Conservation (phyloP, 1,140 invertebrate genomes). For the Chironomus striatipennis region DNA sequence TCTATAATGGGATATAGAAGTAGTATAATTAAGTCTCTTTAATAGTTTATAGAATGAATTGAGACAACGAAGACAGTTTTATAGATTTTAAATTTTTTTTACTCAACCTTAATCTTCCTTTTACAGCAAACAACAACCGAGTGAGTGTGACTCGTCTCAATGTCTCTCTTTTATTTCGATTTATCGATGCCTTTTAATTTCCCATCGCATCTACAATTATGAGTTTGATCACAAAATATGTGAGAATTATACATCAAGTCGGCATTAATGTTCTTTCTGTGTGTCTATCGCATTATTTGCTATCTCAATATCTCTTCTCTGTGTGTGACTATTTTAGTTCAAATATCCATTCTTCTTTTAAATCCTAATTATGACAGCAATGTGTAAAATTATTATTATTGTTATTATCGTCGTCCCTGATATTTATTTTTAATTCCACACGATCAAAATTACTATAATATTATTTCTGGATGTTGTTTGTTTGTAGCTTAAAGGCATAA, state of each 20-base stretch:
- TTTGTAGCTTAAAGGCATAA: neutral
- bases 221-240: too few relatives aligned
- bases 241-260: neutral
- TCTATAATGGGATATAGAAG: slow-evolving; percentile 8
- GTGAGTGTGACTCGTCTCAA: too few relatives aligned
- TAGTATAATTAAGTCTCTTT: slow-evolving; percentile 3
- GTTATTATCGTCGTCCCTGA: neutral
- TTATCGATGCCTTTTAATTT: too few relatives aligned
- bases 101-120: too few relatives aligned
- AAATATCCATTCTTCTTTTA: neutral
- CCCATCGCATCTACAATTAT: too few relatives aligned
- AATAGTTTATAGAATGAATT: too few relatives aligned
- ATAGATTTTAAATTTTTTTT: too few relatives aligned
- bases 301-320: neutral
- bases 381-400: neutral
- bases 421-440: too few relatives aligned
- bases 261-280: neutral
- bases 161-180: too few relatives aligned
- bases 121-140: too few relatives aligned
- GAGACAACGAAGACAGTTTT: too few relatives aligned
- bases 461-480: slow-evolving; percentile 3
- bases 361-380: slow-evolving; percentile 13
- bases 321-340: neutral
- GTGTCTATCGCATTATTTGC: neutral
- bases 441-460: neutral